phyloP scores from a whole-genome alignment of 2,888 invertebrate species.

The Ecliptopera silaceata region DNA sequence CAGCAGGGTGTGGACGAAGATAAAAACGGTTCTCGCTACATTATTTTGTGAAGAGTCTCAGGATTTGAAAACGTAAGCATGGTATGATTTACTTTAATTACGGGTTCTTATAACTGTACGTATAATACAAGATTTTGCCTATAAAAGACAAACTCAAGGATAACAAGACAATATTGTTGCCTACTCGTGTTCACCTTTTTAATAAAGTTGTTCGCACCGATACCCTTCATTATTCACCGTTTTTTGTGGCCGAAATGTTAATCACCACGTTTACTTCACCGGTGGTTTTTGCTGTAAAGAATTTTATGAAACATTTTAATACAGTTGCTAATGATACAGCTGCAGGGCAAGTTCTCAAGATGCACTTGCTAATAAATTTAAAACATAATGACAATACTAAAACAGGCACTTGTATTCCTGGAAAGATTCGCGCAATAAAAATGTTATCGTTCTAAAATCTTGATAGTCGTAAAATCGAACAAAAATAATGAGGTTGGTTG shows the following conservation, averaged over 20 bases:
- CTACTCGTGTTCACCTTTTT: slow-evolving; percentile 65
- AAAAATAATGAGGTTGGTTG: slow-evolving; percentile 30
- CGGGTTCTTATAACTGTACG: background rate
- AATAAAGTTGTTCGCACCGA: slow-evolving; percentile 71
- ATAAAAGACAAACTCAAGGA: slow-evolving; percentile 58
- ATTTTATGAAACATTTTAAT: slow-evolving; percentile 53
- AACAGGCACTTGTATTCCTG: slow-evolving; percentile 41
- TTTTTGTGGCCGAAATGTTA: slow-evolving; percentile 66
- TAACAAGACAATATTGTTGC: slow-evolving; percentile 58
- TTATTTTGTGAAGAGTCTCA: background rate
- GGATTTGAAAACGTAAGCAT: background rate
- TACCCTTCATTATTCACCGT: slow-evolving; percentile 66
- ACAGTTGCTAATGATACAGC: slow-evolving; percentile 60
- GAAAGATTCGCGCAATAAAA: slow-evolving; percentile 49
- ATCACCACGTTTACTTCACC: slow-evolving; percentile 65
- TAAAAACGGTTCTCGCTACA: background rate
- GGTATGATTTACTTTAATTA: background rate
- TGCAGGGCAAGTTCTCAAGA: slow-evolving; percentile 50
- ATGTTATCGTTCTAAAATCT: slow-evolving; percentile 45
- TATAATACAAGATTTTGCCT: slow-evolving; percentile 48
- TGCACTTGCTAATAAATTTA: slow-evolving; percentile 46
- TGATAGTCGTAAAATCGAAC: slow-evolving; percentile 57
- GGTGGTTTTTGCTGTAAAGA: slow-evolving; percentile 51
- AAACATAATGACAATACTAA: slow-evolving; percentile 54
- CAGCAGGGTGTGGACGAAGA: slow-evolving; percentile 6